Evolutionary conservation across 2,113 vertebrate genomes (phyloP).

Genomic region (Rhineura floridana): DNA sequence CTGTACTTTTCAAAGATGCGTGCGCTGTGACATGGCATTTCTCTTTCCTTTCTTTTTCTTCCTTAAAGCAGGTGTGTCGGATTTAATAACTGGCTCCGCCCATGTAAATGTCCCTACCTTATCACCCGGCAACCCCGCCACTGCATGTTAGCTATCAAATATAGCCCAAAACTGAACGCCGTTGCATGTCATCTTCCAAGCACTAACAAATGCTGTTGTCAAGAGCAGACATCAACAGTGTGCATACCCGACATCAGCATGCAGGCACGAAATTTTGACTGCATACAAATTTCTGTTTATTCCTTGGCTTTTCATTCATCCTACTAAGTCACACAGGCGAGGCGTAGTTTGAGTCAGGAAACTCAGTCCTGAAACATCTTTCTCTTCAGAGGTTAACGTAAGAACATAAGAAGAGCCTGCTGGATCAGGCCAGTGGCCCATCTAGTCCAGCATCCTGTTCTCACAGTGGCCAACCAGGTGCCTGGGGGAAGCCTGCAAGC

Average conservation of each 20-base stretch:
- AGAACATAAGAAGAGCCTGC: too few relatives aligned
- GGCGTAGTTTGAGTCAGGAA: background rate
- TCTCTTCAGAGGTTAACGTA: too few relatives aligned
- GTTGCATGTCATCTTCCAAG: background rate
- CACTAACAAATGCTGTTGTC: background rate
- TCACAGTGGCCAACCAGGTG: too few relatives aligned
- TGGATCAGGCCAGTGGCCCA: too few relatives aligned
- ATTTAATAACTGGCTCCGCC: too few relatives aligned
- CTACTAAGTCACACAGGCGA: too few relatives aligned
- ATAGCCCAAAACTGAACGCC: background rate
- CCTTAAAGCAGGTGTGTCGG: background rate
- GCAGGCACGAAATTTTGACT: too few relatives aligned
- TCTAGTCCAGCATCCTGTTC: too few relatives aligned
- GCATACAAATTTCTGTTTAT: background rate
- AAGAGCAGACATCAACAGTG: too few relatives aligned
- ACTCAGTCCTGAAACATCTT: too few relatives aligned
- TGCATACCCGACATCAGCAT: background rate
- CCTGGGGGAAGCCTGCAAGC: too few relatives aligned
- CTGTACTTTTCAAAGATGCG: background rate
- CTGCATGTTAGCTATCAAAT: background rate
- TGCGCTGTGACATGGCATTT: background rate
- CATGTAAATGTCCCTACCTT: background rate
- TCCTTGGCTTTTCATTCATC: too few relatives aligned
- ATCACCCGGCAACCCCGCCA: background rate
- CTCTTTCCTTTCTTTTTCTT: background rate